Base-by-base conservation (phyloP, 1,140 invertebrate genomes). In the Nasonia vitripennis region DNA sequence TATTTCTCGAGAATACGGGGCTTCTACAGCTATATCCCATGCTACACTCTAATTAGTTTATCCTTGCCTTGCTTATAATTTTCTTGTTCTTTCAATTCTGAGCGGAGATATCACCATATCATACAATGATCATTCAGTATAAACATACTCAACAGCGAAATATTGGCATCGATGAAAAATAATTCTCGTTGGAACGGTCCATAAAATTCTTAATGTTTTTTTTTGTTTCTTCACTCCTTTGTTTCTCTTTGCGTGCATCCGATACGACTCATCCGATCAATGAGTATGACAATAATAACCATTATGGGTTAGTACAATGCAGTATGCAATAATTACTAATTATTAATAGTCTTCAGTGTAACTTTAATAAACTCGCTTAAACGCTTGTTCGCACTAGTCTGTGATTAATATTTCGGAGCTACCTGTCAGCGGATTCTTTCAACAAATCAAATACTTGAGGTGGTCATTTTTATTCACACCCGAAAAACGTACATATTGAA, bases 111-210 rank as follows among this genome's bases (percentile, higher is more conserved):
- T 86, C 79, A 86, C 86, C 70, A 86, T 87, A 80, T 78, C 62
- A 81, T 87, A 87, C 83, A 86, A 84, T 83, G 81, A 86, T 86
- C 45, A 85, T 84, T 81, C 78, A 77, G 51, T 85, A 87, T 41
- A 87, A 87, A 87, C 71, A 85, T 83, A 80, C 78, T 68, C 67
- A 74, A 84, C 81, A 80, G 34, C 34, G 41, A 87, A 86, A 81
- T 82, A 82, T 81, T 83, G 79, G 78, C 80, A 82, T 87, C 84
- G 81, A 86, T 84, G 78, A 87, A 86, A 87, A 87, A 87, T 80
- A 83, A 85, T 85, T 67, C 73, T 86, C 62, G 55, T 87, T 77
- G 79, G 48, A 85, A 86, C 84, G 73, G 6, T 81, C 48, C 45
- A 80, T 83, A 80, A 80, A 83, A 85, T 68, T 83, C 74, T 82